phyloP scores from a whole-genome alignment of 2,888 invertebrate species.

The Labia minor region DNA sequence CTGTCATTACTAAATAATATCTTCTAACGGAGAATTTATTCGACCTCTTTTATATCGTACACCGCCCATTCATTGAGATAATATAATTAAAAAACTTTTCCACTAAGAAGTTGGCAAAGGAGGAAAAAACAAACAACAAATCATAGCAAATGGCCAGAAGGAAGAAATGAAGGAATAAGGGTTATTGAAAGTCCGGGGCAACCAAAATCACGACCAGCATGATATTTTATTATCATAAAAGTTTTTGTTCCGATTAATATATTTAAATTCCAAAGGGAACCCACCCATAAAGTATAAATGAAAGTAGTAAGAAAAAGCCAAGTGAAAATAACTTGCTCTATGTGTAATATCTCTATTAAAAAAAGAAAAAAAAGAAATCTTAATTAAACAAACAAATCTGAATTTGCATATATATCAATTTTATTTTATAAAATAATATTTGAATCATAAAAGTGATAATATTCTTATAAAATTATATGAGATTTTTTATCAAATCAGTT shows the following conservation, averaged over 20 bases:
- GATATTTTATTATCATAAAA: neutral
- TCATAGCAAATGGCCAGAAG: neutral
- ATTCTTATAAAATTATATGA: no score
- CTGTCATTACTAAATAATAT: conserved; percentile 4
- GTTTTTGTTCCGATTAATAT: neutral
- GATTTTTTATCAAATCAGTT: no score
- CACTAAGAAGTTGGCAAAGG: neutral
- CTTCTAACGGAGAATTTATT: neutral
- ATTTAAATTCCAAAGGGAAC: neutral
- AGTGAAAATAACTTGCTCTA: no score
- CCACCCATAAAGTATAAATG: no score
- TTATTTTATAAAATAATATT: no score
- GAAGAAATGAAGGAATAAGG: neutral
- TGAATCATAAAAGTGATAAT: no score
- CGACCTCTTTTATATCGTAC: neutral
- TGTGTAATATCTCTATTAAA: no score
- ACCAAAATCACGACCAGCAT: neutral
- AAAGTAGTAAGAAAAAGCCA: no score
- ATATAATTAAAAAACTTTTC: neutral
- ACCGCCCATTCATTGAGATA: neutral
- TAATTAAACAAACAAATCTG: no score
- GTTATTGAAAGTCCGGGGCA: no score
- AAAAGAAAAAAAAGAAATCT: no score
- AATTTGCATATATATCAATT: no score
- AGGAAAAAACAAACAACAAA: neutral